A percentile compares a stretch with the other conserved stretches of the same genome.
These are phyloP conservation scores for Lucifuga dentata DNA, from an alignment of 2,113 vertebrate genomes.

Conservation along the genomic window DNA sequence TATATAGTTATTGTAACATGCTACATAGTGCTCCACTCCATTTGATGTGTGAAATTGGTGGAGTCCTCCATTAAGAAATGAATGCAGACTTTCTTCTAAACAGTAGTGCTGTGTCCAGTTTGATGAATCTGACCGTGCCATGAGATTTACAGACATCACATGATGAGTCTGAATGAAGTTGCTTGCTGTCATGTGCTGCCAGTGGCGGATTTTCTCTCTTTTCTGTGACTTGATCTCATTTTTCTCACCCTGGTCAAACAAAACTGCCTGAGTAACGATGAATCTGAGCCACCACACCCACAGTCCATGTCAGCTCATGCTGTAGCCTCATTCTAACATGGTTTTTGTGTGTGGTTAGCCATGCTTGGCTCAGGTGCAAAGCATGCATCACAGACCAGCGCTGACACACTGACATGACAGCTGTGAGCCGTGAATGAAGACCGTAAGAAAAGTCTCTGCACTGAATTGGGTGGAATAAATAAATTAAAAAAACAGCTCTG, in stretches of 20 bases:
- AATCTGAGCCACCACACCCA: slow-evolving; percentile 54
- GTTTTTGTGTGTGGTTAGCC: slow-evolving; percentile 61
- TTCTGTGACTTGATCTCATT: slow-evolving; percentile 1
- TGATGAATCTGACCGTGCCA: too few species aligned
- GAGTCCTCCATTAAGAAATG: too few species aligned
- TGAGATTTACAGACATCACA: too few species aligned
- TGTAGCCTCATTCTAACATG: slow-evolving; percentile 52
- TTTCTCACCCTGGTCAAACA: slow-evolving; percentile 9
- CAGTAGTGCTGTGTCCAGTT: slow-evolving; percentile 1
- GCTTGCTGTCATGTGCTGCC: too few species aligned
- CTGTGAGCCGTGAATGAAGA: slow-evolving; percentile 83
- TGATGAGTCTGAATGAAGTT: too few species aligned
- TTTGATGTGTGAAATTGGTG: too few species aligned
- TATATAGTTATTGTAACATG: too few species aligned
- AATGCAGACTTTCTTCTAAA: not conserved
- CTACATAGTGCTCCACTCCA: too few species aligned
- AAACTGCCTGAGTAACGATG: slow-evolving; percentile 31
- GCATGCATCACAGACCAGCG: slow-evolving; percentile 78
- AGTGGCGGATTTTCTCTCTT: slow-evolving; percentile 18
- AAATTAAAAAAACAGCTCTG: not conserved
- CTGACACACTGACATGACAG: slow-evolving; percentile 81
- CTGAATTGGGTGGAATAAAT: slow-evolving; percentile 75
- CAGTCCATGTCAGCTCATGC: slow-evolving; percentile 58
- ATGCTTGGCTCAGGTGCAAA: slow-evolving; percentile 78
- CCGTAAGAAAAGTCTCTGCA: slow-evolving; percentile 76